phyloP scores from a whole-genome alignment of 2,113 vertebrate genomes.

The Corynorhinus townsendii region DNA sequence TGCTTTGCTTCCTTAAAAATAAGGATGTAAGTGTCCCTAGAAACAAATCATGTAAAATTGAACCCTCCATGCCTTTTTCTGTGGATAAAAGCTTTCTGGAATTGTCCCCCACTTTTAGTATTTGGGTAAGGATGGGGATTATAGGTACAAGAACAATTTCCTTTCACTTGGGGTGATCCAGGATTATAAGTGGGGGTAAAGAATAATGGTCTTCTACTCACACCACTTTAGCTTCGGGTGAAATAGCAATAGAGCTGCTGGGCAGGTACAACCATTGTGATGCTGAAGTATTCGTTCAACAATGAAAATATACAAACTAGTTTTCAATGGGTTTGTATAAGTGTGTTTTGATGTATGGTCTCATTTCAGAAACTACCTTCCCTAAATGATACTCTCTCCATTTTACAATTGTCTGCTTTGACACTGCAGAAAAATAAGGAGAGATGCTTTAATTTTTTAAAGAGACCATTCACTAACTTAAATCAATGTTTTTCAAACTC shows the following conservation, averaged over 20 bases:
- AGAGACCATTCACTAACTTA: not conserved
- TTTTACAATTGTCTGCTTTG: not conserved
- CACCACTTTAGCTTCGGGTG: not conserved
- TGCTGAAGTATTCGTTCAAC: not conserved
- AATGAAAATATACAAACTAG: not conserved
- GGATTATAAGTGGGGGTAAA: not conserved
- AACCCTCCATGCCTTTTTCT: not conserved
- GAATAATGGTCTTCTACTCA: not conserved
- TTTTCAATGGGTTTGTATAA: not conserved
- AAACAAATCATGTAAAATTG: conserved; percentile 10
- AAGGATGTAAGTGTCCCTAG: not conserved
- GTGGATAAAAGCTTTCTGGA: not conserved
- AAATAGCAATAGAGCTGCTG: not conserved
- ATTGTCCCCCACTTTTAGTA: not conserved
- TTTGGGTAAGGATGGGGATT: not conserved
- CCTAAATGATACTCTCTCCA: not conserved
- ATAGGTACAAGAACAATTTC: not conserved
- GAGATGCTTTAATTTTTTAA: not conserved
- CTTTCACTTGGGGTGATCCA: not conserved
- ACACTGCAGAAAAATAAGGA: not conserved
- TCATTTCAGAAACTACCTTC: not conserved
- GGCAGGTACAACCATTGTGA: not conserved
- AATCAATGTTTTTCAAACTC: not conserved
- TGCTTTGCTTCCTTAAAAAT: conserved; percentile 33
- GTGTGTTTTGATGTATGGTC: not conserved